Evolutionary conservation across 2,797 vertebrate genomes (phyloP), one percentile per base, ranked within the genome.

Genomic region (Notolabrus celidotus): DNA sequence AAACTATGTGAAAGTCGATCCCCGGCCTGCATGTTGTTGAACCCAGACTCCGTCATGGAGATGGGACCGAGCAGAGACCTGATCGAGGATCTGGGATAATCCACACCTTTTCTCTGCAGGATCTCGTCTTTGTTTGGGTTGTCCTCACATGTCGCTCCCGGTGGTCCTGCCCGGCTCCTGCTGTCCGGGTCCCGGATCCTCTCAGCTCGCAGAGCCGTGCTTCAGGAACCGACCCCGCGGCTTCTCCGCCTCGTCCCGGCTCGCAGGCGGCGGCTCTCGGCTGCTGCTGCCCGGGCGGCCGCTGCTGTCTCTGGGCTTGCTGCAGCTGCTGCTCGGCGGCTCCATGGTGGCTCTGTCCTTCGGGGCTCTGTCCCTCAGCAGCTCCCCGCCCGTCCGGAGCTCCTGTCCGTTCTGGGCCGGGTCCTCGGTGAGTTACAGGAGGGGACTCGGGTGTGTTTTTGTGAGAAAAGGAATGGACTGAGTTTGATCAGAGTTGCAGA

Each of bases 321-420:
- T 97, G 91, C 96, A 97, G 93, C 72, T 95, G 71, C 86, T 94
- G 47, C 91, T 97, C 68, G 96, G 96, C 41, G 94, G 95, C 85
- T 93, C 92, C 67, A 92, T 95, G 92, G 93, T 96, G 88, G 95
- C 92, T 16, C 91, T 97, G 69, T 95, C 94, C 67, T 96, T 95
- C 31, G 94, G 93, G 77, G 94, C 94, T 38, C 90, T 95, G 56
- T 95, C 92, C 22, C 92, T 96, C 79, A 96, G 95, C 86, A 95
- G 91, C 83, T 92, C 92, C 12, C 79, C 92, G 15, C 93, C 93
- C 60, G 91, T 97, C 84, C 91, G 95, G 83, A 95, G 94, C 80
- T 94, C 95, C 0, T 96, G 95, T 68, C 94, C 95, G 14, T 93
- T 96, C 66, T 96, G 96, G 96, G 94, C 95, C 1, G 96, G 96